Base-by-base conservation (phyloP, 2,113 vertebrate genomes). In the Oncorhynchus mykiss region DNA sequence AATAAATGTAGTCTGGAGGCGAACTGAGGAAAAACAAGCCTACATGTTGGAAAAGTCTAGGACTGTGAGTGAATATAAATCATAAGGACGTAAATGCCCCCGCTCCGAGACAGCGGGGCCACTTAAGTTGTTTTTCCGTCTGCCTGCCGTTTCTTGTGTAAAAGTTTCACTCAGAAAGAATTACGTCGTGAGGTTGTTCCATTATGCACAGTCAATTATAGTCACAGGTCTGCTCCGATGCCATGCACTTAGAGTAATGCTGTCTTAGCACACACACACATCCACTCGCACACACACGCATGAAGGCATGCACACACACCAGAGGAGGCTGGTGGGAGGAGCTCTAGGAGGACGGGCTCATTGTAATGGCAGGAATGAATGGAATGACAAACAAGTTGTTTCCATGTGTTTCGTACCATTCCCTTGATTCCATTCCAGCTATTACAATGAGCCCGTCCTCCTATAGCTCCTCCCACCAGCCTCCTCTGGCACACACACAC, bases 71-170 rank as follows among this genome's bases (percentile, higher is more conserved):
- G 14, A n/a, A 68, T 45, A 31, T 45, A 68, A 68, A 68, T 68
- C 67, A 39, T 18, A 20, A 20, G 29, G 67, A 68, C 31, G 34
- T 68, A 45, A 68, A 68, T n/a, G 67, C 24, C 67, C 34, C 34
- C 25, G 67, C 67, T 39, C 4, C 6, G 29, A 68, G 67, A 49
- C 39, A 49, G 68, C 9, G n/a, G 67, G 34, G 34, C 34, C 68
- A 70, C 68, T 70, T 70, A 49, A 70, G 18, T 70, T 48, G 39
- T 70, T 70, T 70, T 20, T 49, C 39, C 39, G 34, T 70, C 68
- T 24, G 68, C 68, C 39, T 49, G 16, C 9, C 68, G 20, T 70
- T 34, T 49, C 4, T n/a, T 4, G 34, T 24, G 68, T 70, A 13
- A 34, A 70, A 49, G 68, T 25, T 48, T 48, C 18, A 70, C 68